Percentiles rank a stretch among this genome's conserved stretches.
phyloP scores from a whole-genome alignment of 2,113 vertebrate species.

The Archilochus colubris region DNA sequence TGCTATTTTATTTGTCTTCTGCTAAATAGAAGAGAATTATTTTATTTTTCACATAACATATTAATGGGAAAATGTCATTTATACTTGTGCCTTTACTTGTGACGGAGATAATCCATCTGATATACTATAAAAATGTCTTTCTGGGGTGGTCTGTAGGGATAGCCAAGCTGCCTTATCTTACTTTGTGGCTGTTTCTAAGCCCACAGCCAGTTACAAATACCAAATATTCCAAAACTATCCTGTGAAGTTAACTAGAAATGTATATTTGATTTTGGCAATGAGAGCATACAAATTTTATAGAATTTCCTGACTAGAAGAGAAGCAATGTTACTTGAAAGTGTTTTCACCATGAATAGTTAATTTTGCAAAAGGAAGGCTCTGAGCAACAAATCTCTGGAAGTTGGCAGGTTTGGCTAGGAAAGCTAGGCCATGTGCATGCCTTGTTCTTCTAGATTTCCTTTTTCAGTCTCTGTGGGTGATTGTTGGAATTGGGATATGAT shows the following conservation, averaged over 20 bases:
- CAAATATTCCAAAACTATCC: not conserved
- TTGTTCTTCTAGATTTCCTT: not conserved
- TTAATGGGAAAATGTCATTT: not conserved
- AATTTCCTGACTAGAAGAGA: not conserved
- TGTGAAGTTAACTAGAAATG: not conserved
- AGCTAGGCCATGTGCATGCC: not conserved
- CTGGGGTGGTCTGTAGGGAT: not conserved
- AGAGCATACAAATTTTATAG: not conserved
- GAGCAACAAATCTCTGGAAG: not conserved
- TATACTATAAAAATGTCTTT: not conserved
- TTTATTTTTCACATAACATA: not conserved
- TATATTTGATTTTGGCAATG: not conserved
- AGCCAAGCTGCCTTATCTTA: not conserved
- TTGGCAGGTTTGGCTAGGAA: not conserved
- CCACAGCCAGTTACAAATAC: not conserved
- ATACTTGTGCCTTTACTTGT: not conserved
- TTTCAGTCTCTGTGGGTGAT: not conserved
- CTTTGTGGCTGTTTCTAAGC: not conserved
- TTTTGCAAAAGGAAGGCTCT: not conserved
- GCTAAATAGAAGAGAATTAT: not conserved
- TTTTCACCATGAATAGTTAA: not conserved
- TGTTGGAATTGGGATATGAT: not conserved
- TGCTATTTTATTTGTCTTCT: not conserved
- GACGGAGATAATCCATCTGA: not conserved
- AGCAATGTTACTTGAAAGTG: not conserved